These are phyloP conservation scores for Drosophila bunnanda DNA, from an alignment of 2,888 invertebrate species.

Conservation along the genomic window DNA sequence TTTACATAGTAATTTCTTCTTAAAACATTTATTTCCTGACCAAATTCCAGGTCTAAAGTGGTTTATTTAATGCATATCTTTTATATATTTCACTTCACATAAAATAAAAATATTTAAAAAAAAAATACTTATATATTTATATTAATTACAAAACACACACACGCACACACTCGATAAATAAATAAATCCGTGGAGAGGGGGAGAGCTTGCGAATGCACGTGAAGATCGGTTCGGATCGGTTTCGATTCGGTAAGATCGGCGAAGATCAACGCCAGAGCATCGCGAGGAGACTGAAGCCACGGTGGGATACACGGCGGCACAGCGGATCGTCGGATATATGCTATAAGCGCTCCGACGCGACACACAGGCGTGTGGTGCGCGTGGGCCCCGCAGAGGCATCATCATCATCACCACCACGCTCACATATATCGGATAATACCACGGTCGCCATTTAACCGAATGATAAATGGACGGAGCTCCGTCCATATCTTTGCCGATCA, in stretches of 20 bases:
- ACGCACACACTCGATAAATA: slow-evolving; percentile 13
- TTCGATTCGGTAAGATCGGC: slow-evolving; percentile 15
- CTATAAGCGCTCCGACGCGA: neutral
- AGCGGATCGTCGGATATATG: slow-evolving; percentile 11
- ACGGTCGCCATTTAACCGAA: slow-evolving; percentile 58
- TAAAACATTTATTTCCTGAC: neutral
- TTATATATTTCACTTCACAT: slow-evolving; percentile 10
- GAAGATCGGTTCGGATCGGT: slow-evolving; percentile 41
- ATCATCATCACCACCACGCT: neutral
- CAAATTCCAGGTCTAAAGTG: neutral
- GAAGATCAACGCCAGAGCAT: slow-evolving; percentile 73
- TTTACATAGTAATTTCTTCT: neutral
- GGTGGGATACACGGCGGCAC: slow-evolving; percentile 29
- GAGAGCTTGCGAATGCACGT: slow-evolving; percentile 51
- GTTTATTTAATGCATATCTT: neutral
- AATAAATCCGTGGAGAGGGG: neutral
- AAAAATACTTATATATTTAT: neutral
- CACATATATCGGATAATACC: neutral
- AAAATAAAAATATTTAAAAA: slow-evolving; percentile 20
- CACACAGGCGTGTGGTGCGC: slow-evolving; percentile 5
- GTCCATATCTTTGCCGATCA: slow-evolving; percentile 13
- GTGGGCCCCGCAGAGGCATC: slow-evolving; percentile 3
- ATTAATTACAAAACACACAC: slow-evolving; percentile 13
- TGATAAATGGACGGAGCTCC: slow-evolving; percentile 63
- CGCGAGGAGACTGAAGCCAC: slow-evolving; percentile 71